Percentiles rank a stretch among this genome's conserved stretches.
Conservation (phyloP, 1,140 invertebrate species). For the Teleogryllus occipitalis region DNA sequence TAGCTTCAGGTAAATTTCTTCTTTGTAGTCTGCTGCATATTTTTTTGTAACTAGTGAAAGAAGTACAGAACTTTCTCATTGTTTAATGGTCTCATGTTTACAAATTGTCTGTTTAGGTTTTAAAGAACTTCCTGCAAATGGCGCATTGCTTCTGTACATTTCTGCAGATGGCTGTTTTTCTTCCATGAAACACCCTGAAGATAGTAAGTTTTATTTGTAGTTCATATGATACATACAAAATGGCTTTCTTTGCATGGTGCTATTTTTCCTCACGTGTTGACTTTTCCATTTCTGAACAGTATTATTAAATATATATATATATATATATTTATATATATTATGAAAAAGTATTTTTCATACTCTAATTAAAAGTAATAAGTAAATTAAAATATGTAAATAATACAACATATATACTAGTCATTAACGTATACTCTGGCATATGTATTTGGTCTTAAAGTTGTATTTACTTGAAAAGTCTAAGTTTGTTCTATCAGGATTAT, state of each 20-base stretch:
- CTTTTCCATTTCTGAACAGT: slow-evolving; percentile 4
- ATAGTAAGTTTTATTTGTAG: slow-evolving; percentile 55
- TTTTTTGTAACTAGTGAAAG: background rate
- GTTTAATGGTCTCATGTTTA: background rate
- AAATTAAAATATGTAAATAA: background rate
- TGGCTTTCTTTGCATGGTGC: background rate
- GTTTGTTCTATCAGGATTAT: background rate
- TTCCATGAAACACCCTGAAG: slow-evolving; percentile 79
- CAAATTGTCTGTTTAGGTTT: slow-evolving; percentile 43
- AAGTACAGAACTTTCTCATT: background rate
- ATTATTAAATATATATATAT: background rate
- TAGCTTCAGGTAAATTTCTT: slow-evolving; percentile 61
- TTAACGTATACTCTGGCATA: background rate
- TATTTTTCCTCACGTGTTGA: background rate
- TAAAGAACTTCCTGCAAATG: slow-evolving; percentile 85
- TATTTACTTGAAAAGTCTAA: background rate
- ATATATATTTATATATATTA: background rate
- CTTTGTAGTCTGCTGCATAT: background rate
- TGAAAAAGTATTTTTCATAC: background rate
- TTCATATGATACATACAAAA: background rate
- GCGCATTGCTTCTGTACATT: slow-evolving; percentile 84
- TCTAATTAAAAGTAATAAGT: background rate
- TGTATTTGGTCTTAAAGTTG: background rate
- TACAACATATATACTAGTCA: background rate
- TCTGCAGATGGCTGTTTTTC: slow-evolving; percentile 89